These are phyloP conservation scores for Calliphora vicina DNA, from an alignment of 1,140 invertebrate species.

Conservation along the genomic window DNA sequence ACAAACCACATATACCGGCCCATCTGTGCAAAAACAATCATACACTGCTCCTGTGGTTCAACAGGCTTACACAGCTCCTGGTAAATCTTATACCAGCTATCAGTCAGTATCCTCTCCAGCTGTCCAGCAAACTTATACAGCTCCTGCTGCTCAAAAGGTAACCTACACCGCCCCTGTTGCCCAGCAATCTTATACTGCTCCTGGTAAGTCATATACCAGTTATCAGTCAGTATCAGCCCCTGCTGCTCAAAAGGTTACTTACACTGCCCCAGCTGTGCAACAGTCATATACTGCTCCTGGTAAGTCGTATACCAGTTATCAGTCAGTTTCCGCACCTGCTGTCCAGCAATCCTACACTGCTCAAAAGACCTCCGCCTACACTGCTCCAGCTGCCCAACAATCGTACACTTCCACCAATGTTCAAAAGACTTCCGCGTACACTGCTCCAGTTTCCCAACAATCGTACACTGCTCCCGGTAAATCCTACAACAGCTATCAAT, in stretches of 20 bases:
- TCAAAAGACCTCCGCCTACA: neutral
- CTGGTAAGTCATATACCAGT: neutral
- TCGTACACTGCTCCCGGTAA: neutral
- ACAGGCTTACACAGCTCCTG: slow-evolving; percentile 12
- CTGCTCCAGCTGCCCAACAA: neutral
- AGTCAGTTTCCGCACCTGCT: slow-evolving; percentile 12
- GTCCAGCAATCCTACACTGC: neutral
- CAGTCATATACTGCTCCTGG: slow-evolving; percentile 18
- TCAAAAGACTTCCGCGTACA: neutral
- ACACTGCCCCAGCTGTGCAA: slow-evolving; percentile 4
- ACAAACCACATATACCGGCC: neutral
- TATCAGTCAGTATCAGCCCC: neutral
- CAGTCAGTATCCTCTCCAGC: slow-evolving; percentile 8
- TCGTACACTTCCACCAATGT: neutral
- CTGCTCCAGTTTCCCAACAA: neutral
- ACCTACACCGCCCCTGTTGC: neutral
- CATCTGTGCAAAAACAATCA: neutral
- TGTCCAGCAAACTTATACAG: neutral
- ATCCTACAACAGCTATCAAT: slow-evolving; percentile 18
- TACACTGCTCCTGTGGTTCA: slow-evolving; percentile 3
- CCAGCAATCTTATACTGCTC: neutral
- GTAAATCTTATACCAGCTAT: slow-evolving; percentile 11
- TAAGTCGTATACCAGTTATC: slow-evolving; percentile 17
- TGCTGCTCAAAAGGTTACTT: slow-evolving; percentile 41
- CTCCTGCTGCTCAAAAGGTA: slow-evolving; percentile 1